Evolutionary conservation across 2,797 vertebrate genomes (phyloP).

Genomic region (Muraenolepis orangiensis): DNA sequence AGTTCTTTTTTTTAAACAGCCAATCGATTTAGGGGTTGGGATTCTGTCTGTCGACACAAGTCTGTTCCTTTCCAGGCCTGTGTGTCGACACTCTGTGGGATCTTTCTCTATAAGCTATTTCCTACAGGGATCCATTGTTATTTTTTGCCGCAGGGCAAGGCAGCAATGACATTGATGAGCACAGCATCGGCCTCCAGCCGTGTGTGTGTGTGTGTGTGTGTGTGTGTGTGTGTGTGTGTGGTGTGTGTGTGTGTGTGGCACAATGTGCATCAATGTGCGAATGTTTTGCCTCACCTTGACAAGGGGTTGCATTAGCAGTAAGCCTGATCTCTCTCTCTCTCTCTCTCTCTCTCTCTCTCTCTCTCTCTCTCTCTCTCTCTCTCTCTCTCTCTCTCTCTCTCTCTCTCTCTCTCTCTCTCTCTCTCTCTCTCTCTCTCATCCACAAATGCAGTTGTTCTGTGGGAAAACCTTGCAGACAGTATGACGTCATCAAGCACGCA

Average conservation of each 20-base stretch:
- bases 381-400: constrained; percentile 5
- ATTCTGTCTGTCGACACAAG: too few species aligned
- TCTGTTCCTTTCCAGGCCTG: too few species aligned
- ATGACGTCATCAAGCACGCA: background rate
- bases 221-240: constrained; percentile 22
- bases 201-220: constrained; percentile 17
- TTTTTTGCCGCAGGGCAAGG: constrained; percentile 31
- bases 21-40: too few species aligned
- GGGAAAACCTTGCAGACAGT: background rate
- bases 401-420: constrained; percentile 11
- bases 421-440: constrained; percentile 13
- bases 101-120: background rate
- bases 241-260: constrained; percentile 24
- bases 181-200: constrained; percentile 53
- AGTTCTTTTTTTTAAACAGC: too few species aligned
- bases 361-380: background rate
- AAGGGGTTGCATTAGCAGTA: constrained; percentile 47
- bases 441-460: background rate
- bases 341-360: background rate
- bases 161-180: constrained; percentile 62
- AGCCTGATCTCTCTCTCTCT: constrained; percentile 27
- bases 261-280: constrained; percentile 37
- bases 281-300: constrained; percentile 54
- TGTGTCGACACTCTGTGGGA: too few species aligned
- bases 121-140: constrained; percentile 19